These are phyloP conservation scores for Trachelus troglodyta DNA, from an alignment of 2,888 invertebrate species.

Conservation along the genomic window DNA sequence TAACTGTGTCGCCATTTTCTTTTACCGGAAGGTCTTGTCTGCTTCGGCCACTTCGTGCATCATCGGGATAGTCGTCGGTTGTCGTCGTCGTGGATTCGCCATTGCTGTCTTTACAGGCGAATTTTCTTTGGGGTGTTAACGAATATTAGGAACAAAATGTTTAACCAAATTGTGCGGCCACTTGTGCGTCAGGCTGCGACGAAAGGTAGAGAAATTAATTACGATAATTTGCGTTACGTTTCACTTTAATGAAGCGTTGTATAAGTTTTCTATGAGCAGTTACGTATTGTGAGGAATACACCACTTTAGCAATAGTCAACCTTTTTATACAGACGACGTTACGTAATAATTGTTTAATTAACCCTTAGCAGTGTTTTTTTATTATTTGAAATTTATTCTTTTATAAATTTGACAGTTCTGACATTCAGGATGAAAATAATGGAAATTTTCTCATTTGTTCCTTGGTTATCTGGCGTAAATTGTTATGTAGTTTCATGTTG, in stretches of 20 bases:
- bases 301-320: background rate
- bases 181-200: constrained; percentile 8
- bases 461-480: background rate
- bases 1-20: background rate
- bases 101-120: background rate
- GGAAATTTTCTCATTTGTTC: background rate
- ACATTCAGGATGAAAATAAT: background rate
- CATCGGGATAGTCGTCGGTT: background rate
- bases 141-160: constrained; percentile 11
- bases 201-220: constrained; percentile 8
- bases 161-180: constrained; percentile 20
- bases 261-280: background rate
- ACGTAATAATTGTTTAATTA: constrained; percentile 10
- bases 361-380: background rate
- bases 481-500: background rate
- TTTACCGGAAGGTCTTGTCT: background rate
- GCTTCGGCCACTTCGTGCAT: background rate
- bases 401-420: background rate
- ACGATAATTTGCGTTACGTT: background rate
- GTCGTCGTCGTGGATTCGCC: background rate
- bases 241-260: background rate
- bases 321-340: background rate
- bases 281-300: background rate
- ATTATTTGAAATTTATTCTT: background rate
- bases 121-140: background rate